Conservation (phyloP, 2,113 vertebrate genomes). For the Oncorhynchus gorbuscha region DNA sequence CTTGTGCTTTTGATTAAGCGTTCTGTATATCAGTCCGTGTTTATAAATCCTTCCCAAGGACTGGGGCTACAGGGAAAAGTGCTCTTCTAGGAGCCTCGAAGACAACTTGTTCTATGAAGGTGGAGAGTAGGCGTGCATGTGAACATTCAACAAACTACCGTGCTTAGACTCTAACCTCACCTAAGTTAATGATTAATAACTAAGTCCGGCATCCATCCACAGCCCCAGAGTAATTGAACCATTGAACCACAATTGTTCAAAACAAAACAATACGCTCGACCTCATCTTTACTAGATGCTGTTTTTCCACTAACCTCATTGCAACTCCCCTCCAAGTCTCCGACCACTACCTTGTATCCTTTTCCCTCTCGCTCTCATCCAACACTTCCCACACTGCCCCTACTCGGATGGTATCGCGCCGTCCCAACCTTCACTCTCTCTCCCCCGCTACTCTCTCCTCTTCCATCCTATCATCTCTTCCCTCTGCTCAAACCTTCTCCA, state of each 20-base stretch:
- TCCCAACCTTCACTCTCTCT: too few relatives aligned
- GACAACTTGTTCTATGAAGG: neutral
- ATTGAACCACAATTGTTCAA: conserved; percentile 43
- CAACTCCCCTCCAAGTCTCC: too few relatives aligned
- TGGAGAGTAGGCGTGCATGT: conserved; percentile 30
- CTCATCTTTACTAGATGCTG: too few relatives aligned
- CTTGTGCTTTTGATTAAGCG: conserved; percentile 45
- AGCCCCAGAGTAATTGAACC: conserved; percentile 37
- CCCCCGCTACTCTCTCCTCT: too few relatives aligned
- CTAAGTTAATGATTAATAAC: conserved; percentile 69
- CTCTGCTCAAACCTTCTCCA: too few relatives aligned
- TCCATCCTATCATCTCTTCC: too few relatives aligned
- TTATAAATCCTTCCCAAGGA: neutral
- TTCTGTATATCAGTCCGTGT: conserved; percentile 38
- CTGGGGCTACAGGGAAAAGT: neutral
- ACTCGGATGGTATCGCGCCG: too few relatives aligned
- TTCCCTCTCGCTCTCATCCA: too few relatives aligned
- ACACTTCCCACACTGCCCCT: too few relatives aligned
- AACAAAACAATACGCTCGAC: too few relatives aligned
- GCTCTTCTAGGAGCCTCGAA: neutral
- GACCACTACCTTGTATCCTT: too few relatives aligned
- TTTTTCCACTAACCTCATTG: too few relatives aligned
- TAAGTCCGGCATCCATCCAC: conserved; percentile 25
- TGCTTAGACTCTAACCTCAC: conserved; percentile 64
- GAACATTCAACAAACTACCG: conserved; percentile 21